These are phyloP conservation scores for Chelmon rostratus DNA, from an alignment of 2,797 vertebrate genomes.

Conservation along the genomic window DNA sequence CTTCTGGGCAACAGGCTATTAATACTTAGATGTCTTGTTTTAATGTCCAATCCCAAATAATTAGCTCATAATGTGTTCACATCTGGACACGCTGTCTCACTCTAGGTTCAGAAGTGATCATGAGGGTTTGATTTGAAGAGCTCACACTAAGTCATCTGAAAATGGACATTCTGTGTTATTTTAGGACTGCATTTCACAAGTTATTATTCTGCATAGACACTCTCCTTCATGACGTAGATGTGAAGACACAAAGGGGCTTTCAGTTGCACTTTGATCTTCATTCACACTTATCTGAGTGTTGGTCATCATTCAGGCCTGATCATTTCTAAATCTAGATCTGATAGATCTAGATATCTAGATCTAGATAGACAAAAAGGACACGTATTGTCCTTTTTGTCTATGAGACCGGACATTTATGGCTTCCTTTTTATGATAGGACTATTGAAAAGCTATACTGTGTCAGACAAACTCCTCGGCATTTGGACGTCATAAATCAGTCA, in stretches of 20 bases:
- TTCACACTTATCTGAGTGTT: slow-evolving; percentile 36
- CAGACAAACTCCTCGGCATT: not conserved
- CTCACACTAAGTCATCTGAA: slow-evolving; percentile 10
- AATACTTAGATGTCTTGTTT: too few species aligned
- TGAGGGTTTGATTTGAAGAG: slow-evolving; percentile 29
- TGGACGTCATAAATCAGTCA: not conserved
- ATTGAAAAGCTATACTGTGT: too few species aligned
- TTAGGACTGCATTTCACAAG: not conserved
- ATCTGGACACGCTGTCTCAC: slow-evolving; percentile 26
- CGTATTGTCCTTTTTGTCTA: too few species aligned
- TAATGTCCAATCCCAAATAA: too few species aligned
- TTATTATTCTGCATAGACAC: slow-evolving; percentile 20
- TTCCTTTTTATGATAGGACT: too few species aligned
- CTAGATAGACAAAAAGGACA: too few species aligned
- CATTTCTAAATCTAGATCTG: slow-evolving; percentile 42
- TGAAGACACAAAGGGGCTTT: slow-evolving; percentile 19
- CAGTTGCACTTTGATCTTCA: slow-evolving; percentile 25
- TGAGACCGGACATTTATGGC: too few species aligned
- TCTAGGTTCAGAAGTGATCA: slow-evolving; percentile 43
- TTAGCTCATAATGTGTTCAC: not conserved
- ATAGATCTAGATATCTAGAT: too few species aligned
- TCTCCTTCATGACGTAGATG: not conserved
- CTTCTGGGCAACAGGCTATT: too few species aligned
- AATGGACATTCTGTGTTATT: not conserved
- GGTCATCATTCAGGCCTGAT: slow-evolving; percentile 9